Evolutionary conservation across 2,113 vertebrate genomes (phyloP), one percentile per base, ranked within the genome.

Genomic region (Brevimyrus niger): DNA sequence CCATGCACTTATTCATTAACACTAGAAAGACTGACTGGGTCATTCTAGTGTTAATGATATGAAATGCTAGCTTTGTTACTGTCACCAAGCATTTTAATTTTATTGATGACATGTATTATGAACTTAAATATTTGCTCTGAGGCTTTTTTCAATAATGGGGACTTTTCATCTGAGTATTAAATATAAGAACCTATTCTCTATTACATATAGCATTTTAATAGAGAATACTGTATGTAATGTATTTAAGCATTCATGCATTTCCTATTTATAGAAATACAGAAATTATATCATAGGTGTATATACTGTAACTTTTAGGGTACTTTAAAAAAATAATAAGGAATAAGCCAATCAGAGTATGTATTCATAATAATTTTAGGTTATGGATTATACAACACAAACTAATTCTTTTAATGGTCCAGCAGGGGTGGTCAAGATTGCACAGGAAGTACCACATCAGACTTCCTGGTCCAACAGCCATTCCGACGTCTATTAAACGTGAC

Each of bases 401-500:
- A 61, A 84, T 44, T 58, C 76, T 46, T 15, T 47, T 38, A 89
- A 58, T 84, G 76, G 73, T 83, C 87, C 86, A 23, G 19, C 51
- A 55, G 51, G 51, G 31, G 6, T 80, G 9, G 15, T 17, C 35
- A 53, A 13, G 15, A 58, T 35, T 89, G 27, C 42, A 17, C 69
- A n/a, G 44, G 47, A 38, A 17, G 84, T 89, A 87, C 83, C 87
- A n/a, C 13, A n/a, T 80, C 82, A 92, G 93, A 93, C 93, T 94
- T 87, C 87, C 87, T 82, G 87, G 53, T 65, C 38, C 69, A 84
- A 90, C 21, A 88, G 90, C 76, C 38, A 90, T 19, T 9, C 76
- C 61, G 46, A 91, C 58, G 6, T 88, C 87, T 83, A 95, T 95
- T 95, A 95, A 94, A 94, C 94, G 93, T 94, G 94, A 94, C 69